These are phyloP conservation scores for Drymonia ruficornis DNA, from an alignment of 2,888 invertebrate genomes.

Conservation along the genomic window DNA sequence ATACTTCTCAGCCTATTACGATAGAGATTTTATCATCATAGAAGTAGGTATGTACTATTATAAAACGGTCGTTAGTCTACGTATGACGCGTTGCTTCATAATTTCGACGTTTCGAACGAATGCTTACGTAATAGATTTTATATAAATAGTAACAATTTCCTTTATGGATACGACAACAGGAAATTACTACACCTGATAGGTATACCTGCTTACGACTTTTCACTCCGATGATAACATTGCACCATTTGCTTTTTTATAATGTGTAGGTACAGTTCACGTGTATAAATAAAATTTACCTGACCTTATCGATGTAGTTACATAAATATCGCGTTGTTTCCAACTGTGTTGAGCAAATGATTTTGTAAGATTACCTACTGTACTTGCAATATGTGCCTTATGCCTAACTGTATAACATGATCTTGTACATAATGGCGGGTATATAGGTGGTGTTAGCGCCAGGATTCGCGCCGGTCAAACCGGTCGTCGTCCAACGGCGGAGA, in stretches of 20 bases:
- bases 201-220: conserved; percentile 14
- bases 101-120: conserved; percentile 27
- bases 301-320: conserved; percentile 52
- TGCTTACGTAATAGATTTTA: conserved; percentile 28
- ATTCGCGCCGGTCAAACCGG: conserved; percentile 80
- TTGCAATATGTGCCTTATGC: not conserved
- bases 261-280: conserved; percentile 33
- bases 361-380: conserved; percentile 11
- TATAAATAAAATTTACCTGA: conserved; percentile 48
- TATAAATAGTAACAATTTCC: conserved; percentile 24
- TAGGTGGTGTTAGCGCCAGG: conserved; percentile 64
- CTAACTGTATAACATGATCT: conserved; percentile 31
- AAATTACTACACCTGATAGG: conserved; percentile 23
- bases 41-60: conserved; percentile 21
- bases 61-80: conserved; percentile 34
- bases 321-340: conserved; percentile 44
- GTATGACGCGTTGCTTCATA: conserved; percentile 24
- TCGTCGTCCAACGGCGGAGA: conserved; percentile 55
- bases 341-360: conserved; percentile 23
- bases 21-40: conserved; percentile 39
- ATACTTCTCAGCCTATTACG: conserved; percentile 21
- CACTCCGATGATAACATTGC: conserved; percentile 26
- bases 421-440: conserved; percentile 37
- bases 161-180: conserved; percentile 18
- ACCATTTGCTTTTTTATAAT: conserved; percentile 26